These are phyloP conservation scores for Prionchulus punctatus DNA, from an alignment of 2,888 invertebrate species.

Conservation along the genomic window DNA sequence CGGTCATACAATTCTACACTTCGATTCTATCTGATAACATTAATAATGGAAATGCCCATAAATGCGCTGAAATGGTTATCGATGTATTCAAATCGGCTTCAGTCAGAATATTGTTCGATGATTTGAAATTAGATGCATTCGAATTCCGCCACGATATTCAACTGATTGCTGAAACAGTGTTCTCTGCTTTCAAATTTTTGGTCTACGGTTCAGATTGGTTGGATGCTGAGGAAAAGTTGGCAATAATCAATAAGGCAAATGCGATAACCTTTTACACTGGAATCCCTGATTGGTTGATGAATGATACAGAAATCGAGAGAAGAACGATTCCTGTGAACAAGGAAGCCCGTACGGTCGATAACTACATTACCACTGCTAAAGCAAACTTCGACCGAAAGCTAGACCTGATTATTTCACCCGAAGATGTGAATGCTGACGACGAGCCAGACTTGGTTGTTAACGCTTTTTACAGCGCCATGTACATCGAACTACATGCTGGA, in stretches of 20 bases:
- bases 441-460: too few relatives aligned
- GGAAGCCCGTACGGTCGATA: not conserved
- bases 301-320: not conserved
- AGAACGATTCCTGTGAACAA: not conserved
- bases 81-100: too few relatives aligned
- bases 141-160: not conserved
- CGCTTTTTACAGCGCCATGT: too few relatives aligned
- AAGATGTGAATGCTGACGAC: too few relatives aligned
- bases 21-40: too few relatives aligned
- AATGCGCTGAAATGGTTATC: too few relatives aligned
- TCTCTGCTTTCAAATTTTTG: not conserved
- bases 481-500: too few relatives aligned
- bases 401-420: not conserved
- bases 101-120: not conserved
- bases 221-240: not conserved
- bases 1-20: too few relatives aligned
- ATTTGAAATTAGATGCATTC: not conserved
- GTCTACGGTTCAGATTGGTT: not conserved
- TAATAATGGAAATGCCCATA: too few relatives aligned
- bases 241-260: not conserved
- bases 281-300: too few relatives aligned
- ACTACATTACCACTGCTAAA: not conserved
- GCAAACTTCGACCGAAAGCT: not conserved
- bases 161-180: not conserved
- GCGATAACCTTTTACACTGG: not conserved